Evolutionary conservation across 2,797 vertebrate genomes (phyloP).

Genomic region (Arctocebus calabarensis): DNA sequence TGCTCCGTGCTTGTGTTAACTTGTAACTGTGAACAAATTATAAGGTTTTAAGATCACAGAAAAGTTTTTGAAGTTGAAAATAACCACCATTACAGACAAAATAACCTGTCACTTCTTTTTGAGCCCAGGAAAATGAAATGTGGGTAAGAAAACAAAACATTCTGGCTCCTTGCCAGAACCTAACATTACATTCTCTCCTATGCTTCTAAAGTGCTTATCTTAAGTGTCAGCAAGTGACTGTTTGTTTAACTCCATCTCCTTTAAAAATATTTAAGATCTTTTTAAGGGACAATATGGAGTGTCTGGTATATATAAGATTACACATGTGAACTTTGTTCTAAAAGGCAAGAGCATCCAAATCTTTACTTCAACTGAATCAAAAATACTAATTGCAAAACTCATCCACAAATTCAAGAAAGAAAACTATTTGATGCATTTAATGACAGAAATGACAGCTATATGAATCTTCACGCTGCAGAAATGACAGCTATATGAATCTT

Average conservation of each 20-base stretch:
- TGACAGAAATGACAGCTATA: neutral
- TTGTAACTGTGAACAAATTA: slow-evolving; percentile 88
- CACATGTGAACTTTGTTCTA: slow-evolving; percentile 14
- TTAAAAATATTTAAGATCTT: slow-evolving; percentile 73
- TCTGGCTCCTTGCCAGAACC: slow-evolving; percentile 76
- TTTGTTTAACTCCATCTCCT: slow-evolving; percentile 73
- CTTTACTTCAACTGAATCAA: slow-evolving; percentile 42
- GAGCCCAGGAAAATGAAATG: slow-evolving; percentile 84
- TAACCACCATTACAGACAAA: slow-evolving; percentile 86
- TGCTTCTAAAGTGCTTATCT: slow-evolving; percentile 72
- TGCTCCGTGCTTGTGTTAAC: slow-evolving; percentile 86
- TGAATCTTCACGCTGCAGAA: slow-evolving; percentile 13
- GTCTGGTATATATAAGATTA: slow-evolving; percentile 26
- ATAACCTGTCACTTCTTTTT: slow-evolving; percentile 86
- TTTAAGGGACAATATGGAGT: slow-evolving; percentile 60
- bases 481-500: neutral
- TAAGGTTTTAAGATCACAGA: slow-evolving; percentile 89
- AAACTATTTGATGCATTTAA: slow-evolving; percentile 38
- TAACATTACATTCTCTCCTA: slow-evolving; percentile 70
- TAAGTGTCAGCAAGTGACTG: slow-evolving; percentile 70
- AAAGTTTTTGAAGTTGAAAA: slow-evolving; percentile 88
- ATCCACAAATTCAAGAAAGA: slow-evolving; percentile 26
- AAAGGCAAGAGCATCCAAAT: slow-evolving; percentile 30
- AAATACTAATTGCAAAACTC: slow-evolving; percentile 25
- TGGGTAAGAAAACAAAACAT: slow-evolving; percentile 82